Conservation (phyloP, 2,113 vertebrate genomes). For the Plecotus auritus region DNA sequence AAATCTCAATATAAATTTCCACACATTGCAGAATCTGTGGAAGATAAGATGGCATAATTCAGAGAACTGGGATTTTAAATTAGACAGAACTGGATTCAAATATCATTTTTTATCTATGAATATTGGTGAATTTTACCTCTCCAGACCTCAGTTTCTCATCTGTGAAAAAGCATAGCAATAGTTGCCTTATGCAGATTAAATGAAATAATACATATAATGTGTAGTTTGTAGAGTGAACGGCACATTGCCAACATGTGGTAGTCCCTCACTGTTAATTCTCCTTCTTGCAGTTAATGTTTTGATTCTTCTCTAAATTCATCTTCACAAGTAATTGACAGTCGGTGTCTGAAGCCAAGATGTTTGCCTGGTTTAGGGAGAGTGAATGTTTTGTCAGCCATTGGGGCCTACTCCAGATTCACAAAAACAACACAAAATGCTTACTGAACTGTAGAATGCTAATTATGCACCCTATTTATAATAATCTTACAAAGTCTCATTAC, state of each 20-base stretch:
- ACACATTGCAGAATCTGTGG: neutral
- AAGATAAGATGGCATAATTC: neutral
- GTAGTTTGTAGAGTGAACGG: neutral
- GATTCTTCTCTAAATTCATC: constrained; percentile 35
- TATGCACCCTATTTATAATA: constrained; percentile 67
- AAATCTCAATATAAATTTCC: neutral
- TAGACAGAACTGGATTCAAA: neutral
- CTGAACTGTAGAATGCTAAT: constrained; percentile 56
- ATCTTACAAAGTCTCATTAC: constrained; percentile 65
- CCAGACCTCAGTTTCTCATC: neutral
- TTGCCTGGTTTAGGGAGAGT: constrained; percentile 46
- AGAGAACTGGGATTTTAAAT: neutral
- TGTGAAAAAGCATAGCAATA: neutral
- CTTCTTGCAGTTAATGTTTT: constrained; percentile 1
- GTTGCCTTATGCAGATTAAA: neutral
- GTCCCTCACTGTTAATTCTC: neutral
- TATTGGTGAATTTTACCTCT: neutral
- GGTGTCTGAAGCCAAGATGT: constrained; percentile 46
- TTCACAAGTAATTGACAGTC: constrained; percentile 39
- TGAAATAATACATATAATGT: neutral
- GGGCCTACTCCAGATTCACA: constrained; percentile 54
- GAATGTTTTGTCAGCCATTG: constrained; percentile 56
- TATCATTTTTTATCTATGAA: neutral
- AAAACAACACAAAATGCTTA: constrained; percentile 61
- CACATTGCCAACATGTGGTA: neutral